Evolutionary conservation across 2,113 vertebrate genomes (phyloP), one percentile per base, ranked within the genome.

Genomic region (Turdus rufiventris): DNA sequence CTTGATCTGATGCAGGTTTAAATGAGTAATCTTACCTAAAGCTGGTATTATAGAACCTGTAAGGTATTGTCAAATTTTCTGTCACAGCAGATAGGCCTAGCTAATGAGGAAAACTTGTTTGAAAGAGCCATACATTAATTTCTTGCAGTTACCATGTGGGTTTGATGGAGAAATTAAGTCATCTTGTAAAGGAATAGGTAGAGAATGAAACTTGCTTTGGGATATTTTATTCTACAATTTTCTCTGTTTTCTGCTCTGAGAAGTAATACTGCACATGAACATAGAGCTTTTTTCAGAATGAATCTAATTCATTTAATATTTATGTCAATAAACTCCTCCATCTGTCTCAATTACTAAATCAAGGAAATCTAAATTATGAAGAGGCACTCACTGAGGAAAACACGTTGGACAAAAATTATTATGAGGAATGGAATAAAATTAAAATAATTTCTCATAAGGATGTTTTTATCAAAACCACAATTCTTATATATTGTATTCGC

Each of bases 401-500:
- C 5, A 83, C 42, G 33, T 76, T 91, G 66, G 75, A 93, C 28
- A 96, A 94, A 58, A 75, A 72, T 13, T 94, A 76, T 53, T 60
- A 71, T 2, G 11, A 87, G 9, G 33, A 70, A 14, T 61, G 25
- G 43, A 84, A 95, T 66, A 91, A 83, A 89, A 84, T 31, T 15
- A 85, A 76, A 67, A 76, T 42, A 60, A 75, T 95, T 96, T 94
- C 58, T 91, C 81, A 92, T 31, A 56, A 80, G 14, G 14, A 85
- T 93, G 84, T 92, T 97, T 83, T 74, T 73, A 85, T 85, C 19
- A 94, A 97, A 97, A 97, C 71, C 79, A 63, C 50, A 84, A 78
- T 97, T 92, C 40, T 81, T 96, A 86, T 87, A 54, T 79, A 72
- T 80, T 96, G 33, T 50, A 80, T 94, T 97, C 70, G 82, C 33